Percentiles rank a stretch among this genome's conserved stretches.
phyloP scores from a whole-genome alignment of 2,888 invertebrate genomes.

The Microctonus aethiopoides region DNA sequence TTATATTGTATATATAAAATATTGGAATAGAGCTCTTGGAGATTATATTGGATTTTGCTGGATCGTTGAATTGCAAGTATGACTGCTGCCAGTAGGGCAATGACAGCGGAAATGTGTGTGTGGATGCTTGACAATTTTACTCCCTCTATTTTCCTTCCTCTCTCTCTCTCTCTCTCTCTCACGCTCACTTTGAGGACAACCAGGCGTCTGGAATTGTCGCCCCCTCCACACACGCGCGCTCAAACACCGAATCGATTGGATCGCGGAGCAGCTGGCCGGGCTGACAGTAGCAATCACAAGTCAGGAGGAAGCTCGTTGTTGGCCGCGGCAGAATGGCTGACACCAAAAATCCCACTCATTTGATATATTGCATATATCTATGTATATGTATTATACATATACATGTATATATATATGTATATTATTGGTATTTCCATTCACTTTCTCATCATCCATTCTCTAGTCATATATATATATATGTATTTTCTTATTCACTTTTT shows the following conservation, averaged over 20 bases:
- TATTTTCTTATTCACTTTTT: background rate
- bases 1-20: background rate
- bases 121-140: conserved; percentile 1
- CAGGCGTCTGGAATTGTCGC: conserved; percentile 27
- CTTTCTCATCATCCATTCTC: background rate
- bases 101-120: conserved; percentile 1
- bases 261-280: conserved; percentile 56
- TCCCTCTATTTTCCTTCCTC: background rate
- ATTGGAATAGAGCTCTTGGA: background rate
- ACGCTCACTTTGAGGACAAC: conserved; percentile 11
- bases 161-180: background rate
- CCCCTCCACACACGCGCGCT: conserved; percentile 14
- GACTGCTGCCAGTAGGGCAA: conserved; percentile 1
- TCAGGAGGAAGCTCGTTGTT: conserved; percentile 46
- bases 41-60: background rate
- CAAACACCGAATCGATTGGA: conserved; percentile 54
- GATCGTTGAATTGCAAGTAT: conserved; percentile 10
- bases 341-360: conserved; percentile 2
- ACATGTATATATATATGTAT: too few species aligned
- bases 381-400: too few species aligned
- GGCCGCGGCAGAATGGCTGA: conserved; percentile 2
- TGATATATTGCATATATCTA: conserved; percentile 1
- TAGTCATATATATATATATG: too few species aligned
- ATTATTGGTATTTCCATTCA: background rate
- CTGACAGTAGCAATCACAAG: conserved; percentile 59